Conservation (phyloP, 1,140 invertebrate genomes). For the Diabrotica virgifera region DNA sequence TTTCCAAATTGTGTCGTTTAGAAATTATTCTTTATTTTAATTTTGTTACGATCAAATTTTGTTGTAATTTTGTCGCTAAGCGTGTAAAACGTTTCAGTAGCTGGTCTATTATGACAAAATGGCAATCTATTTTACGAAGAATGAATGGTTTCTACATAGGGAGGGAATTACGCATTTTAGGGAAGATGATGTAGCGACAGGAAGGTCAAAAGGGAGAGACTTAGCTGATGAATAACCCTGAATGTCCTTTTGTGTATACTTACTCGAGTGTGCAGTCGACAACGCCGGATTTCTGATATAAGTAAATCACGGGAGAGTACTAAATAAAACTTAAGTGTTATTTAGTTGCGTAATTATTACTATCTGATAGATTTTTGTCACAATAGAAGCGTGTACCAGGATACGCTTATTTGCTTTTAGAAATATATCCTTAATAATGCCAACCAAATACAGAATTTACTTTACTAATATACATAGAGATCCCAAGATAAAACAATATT, state of each 20-base stretch:
- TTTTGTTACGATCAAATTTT: no score
- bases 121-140: slow-evolving; percentile 18
- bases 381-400: not conserved
- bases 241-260: slow-evolving; percentile 30
- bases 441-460: no score
- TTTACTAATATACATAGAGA: no score
- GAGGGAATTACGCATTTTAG: slow-evolving; percentile 24
- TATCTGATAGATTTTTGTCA: not conserved
- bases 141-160: slow-evolving; percentile 25
- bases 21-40: no score
- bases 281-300: slow-evolving; percentile 25
- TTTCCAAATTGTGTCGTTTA: no score
- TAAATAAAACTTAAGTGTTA: not conserved
- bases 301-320: slow-evolving; percentile 26
- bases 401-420: not conserved
- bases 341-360: not conserved
- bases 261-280: slow-evolving; percentile 27
- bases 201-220: slow-evolving; percentile 33
- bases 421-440: not conserved
- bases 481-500: no score
- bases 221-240: slow-evolving; percentile 39
- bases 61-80: no score
- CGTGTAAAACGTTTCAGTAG: no score
- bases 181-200: slow-evolving; percentile 32
- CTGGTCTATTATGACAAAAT: slow-evolving; percentile 10